A percentile compares a stretch with the other conserved stretches of the same genome.
These are phyloP conservation scores for Thecophora atra DNA, from an alignment of 2,888 invertebrate genomes.

Conservation along the genomic window DNA sequence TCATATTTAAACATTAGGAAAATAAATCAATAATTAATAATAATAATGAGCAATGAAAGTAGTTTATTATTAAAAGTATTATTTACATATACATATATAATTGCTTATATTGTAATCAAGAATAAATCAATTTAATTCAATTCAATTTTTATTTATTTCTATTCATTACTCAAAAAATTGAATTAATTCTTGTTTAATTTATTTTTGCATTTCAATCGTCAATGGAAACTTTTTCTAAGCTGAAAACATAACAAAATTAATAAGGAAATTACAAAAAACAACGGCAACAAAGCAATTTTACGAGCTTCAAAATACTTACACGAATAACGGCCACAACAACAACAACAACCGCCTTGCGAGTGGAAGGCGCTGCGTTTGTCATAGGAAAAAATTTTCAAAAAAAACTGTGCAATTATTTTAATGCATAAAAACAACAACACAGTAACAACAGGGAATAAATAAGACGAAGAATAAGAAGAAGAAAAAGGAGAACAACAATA, in stretches of 20 bases:
- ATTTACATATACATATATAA: too few relatives aligned
- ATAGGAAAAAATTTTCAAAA: conserved; percentile 45
- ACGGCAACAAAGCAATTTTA: conserved; percentile 24
- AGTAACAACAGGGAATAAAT: conserved; percentile 12
- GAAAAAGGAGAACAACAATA: conserved; percentile 20
- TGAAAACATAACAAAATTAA: conserved; percentile 21
- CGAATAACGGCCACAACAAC: background rate
- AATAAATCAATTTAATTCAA: too few relatives aligned
- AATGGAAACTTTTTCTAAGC: conserved; percentile 22
- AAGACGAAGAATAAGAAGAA: too few relatives aligned
- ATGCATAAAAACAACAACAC: conserved; percentile 38
- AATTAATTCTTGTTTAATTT: too few relatives aligned
- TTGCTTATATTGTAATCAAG: too few relatives aligned
- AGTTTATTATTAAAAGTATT: too few relatives aligned
- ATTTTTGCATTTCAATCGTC: too few relatives aligned
- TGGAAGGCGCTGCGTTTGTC: conserved; percentile 38
- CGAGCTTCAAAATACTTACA: conserved; percentile 7
- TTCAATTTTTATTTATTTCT: too few relatives aligned
- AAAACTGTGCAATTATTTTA: conserved; percentile 45
- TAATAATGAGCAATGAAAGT: too few relatives aligned
- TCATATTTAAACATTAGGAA: too few relatives aligned
- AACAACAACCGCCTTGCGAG: conserved; percentile 40
- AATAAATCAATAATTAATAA: too few relatives aligned
- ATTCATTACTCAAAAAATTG: too few relatives aligned
- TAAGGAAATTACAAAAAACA: conserved; percentile 28